Base-by-base conservation (phyloP, 2,797 vertebrate species). In the Aphelocoma californica region DNA sequence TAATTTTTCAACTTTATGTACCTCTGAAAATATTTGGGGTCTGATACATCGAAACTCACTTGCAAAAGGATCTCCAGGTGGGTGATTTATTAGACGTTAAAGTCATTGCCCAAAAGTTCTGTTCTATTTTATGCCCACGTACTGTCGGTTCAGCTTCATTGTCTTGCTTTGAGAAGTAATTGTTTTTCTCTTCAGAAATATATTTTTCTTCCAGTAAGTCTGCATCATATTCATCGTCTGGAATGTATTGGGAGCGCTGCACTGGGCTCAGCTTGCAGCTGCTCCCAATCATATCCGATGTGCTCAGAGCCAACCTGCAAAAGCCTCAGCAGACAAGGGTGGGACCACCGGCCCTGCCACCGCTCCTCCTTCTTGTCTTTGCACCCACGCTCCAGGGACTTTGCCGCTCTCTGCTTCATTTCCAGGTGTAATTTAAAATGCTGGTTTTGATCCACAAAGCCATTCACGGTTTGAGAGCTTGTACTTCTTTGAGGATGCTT, bases 221-320 rank as follows among this genome's bases (percentile, higher is more conserved):
- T 96, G 96, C 94, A 96, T 92, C 88, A 82, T 91, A 95, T 95
- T 94, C 86, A 77, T 97, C 97, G 97, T 96, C 95, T 97, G 97
- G 96, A 97, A 97, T 3, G 6, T 87, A 96, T 95, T 96, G 95
- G 90, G 91, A 95, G 67, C 1, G 2, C 54, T 88, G 86, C 94
- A 77, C 67, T 74, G 88, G 95, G 81, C 81, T 86, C 81, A 94
- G 94, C 66, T 67, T 92, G 90, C 97, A 97, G 97, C 97, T 97
- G 97, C 95, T 97, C 93, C 94, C 93, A 95, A 95, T 97, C 95
- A 96, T 89, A 77, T 31, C 53, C 18, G 7, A 89, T n/a, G 89
- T 8, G 8, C 91, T 93, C 88, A 32, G 78, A 89, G 67, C 74
- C 72, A 78, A 95, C 96, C 90, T 97, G 94, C 81, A 50, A 87